These are phyloP conservation scores for Neodiprion lecontei DNA, from an alignment of 1,140 invertebrate genomes.

Conservation along the genomic window DNA sequence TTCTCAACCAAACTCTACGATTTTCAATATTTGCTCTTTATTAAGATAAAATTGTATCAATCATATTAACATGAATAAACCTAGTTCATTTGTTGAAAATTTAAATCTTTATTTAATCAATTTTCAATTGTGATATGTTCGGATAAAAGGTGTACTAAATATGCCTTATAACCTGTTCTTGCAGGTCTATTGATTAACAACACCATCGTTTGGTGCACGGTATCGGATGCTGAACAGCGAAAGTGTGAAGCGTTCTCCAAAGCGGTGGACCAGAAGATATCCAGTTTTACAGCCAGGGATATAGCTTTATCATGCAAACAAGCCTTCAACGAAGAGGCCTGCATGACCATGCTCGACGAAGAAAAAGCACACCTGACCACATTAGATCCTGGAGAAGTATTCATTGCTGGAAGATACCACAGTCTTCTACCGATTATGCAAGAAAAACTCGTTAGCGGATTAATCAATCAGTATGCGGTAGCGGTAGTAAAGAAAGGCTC, in stretches of 20 bases:
- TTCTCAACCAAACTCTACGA: background rate
- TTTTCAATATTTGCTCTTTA: background rate
- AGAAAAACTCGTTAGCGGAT: conserved; percentile 69
- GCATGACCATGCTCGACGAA: conserved; percentile 78
- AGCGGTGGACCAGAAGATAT: conserved; percentile 70
- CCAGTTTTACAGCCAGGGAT: conserved; percentile 68
- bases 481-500: conserved; percentile 80
- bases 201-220: conserved; percentile 75
- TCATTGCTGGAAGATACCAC: conserved; percentile 89
- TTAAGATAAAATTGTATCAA: no score
- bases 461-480: conserved; percentile 80
- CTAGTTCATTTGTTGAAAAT: background rate
- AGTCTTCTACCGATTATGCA: conserved; percentile 91
- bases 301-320: conserved; percentile 71
- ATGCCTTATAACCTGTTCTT: background rate
- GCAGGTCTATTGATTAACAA: conserved; percentile 46
- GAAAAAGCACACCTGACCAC: conserved; percentile 85
- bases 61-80: no score
- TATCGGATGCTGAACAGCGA: conserved; percentile 72
- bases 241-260: conserved; percentile 79
- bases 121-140: background rate
- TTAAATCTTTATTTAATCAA: background rate
- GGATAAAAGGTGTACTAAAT: background rate
- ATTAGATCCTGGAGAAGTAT: conserved; percentile 92
- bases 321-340: conserved; percentile 82